Evolutionary conservation across 30 jellyfish, hydroid and myxozoan genomes (phyloP).

Genomic region (Aurelia aurita): DNA sequence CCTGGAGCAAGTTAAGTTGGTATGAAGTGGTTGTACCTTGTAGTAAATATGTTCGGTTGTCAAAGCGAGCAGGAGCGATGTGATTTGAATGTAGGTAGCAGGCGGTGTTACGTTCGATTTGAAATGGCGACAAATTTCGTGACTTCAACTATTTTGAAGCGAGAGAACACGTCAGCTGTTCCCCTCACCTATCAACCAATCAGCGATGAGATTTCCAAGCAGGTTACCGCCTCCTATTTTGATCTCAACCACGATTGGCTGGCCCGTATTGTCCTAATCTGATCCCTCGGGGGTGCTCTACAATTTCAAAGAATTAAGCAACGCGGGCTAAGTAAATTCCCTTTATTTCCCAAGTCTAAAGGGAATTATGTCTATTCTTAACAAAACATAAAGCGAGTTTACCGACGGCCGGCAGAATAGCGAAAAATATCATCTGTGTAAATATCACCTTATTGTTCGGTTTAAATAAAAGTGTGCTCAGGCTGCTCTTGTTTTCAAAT

Average conservation of each 20-base stretch:
- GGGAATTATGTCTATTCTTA: slow-evolving; percentile 18
- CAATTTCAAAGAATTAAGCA: slow-evolving; percentile 12
- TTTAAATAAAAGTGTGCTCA: not conserved
- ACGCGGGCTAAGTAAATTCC: slow-evolving; percentile 24
- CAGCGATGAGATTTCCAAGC: slow-evolving; percentile 11
- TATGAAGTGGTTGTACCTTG: no score
- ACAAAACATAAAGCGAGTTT: slow-evolving; percentile 1
- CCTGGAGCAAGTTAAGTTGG: no score
- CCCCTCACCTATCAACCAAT: slow-evolving; percentile 29
- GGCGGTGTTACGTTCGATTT: not conserved
- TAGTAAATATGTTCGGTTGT: no score
- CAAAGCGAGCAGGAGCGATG: no score
- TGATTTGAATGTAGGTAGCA: no score
- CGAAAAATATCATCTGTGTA: slow-evolving; percentile 23
- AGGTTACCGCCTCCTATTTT: slow-evolving; percentile 69
- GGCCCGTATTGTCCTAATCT: slow-evolving; percentile 5
- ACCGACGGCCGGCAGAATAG: slow-evolving; percentile 17
- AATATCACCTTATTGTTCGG: not conserved
- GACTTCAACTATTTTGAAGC: slow-evolving; percentile 17
- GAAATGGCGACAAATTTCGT: not conserved
- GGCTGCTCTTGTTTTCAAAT: not conserved
- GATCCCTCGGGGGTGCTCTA: slow-evolving; percentile 33
- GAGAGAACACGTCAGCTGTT: slow-evolving; percentile 64
- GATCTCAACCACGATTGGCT: slow-evolving; percentile 48
- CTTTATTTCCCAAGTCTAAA: slow-evolving; percentile 1